phyloP scores from a whole-genome alignment of 2,113 vertebrate genomes.

The Cephalopterus ornatus region DNA sequence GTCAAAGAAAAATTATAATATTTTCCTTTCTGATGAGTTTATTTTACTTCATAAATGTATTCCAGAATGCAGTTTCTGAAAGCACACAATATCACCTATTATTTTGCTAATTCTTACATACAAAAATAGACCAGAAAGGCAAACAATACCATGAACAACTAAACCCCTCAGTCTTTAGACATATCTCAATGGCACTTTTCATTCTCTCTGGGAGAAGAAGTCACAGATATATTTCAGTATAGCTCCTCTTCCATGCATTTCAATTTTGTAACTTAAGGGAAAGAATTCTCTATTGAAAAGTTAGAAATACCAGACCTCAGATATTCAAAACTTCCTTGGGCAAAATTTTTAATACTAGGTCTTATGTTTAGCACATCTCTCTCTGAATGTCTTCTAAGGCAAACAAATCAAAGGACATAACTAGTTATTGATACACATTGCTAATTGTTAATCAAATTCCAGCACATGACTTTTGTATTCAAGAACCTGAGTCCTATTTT shows the following conservation, averaged over 20 bases:
- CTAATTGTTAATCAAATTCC: background rate
- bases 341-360: background rate
- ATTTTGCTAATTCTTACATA: background rate
- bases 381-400: background rate
- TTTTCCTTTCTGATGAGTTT: background rate
- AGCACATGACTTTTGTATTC: fast-evolving
- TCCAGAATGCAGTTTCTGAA: background rate
- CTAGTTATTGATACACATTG: background rate
- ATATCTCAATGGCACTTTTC: background rate
- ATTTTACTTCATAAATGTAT: background rate
- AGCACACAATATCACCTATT: background rate
- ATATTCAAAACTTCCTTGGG: background rate
- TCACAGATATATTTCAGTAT: background rate
- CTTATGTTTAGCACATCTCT: background rate
- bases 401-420: background rate
- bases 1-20: background rate
- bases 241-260: background rate
- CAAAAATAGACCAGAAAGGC: background rate
- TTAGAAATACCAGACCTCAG: background rate
- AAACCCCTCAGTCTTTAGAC: background rate
- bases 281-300: background rate
- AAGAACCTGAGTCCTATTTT: background rate
- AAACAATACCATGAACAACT: background rate
- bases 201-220: background rate
- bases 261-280: background rate